Percentiles rank a stretch among this genome's conserved stretches.
Conservation (phyloP, 2,113 vertebrate genomes). For the Melospiza melodia region DNA sequence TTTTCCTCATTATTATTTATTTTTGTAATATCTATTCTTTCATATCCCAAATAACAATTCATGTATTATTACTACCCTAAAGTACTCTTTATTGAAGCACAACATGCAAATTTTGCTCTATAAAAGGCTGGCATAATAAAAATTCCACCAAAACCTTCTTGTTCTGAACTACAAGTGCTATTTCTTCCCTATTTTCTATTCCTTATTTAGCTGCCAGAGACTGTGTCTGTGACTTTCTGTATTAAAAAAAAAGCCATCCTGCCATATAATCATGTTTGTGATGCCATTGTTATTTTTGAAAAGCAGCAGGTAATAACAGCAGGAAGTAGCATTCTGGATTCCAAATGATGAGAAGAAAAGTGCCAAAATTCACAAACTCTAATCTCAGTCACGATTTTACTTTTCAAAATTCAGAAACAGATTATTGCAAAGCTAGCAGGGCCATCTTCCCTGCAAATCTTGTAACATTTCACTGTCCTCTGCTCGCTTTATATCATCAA, state of each 20-base stretch:
- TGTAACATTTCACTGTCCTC: background rate
- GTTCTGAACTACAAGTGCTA: background rate
- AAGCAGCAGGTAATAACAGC: background rate
- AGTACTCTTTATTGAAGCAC: background rate
- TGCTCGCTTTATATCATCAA: background rate
- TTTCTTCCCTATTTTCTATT: background rate
- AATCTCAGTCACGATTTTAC: background rate
- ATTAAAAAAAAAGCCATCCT: background rate
- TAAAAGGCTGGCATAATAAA: background rate
- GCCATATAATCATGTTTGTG: background rate
- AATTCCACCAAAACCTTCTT: background rate
- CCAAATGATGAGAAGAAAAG: background rate
- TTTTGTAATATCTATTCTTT: background rate
- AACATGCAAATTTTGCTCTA: background rate
- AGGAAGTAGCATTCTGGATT: background rate
- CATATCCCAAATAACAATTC: background rate
- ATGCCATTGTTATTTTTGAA: background rate
- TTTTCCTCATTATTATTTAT: constrained; percentile 1
- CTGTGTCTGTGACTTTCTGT: background rate
- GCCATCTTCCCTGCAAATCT: background rate
- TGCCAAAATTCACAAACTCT: background rate
- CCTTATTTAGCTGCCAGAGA: background rate
- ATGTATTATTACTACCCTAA: background rate
- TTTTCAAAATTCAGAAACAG: background rate
- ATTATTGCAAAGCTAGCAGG: background rate